These are phyloP conservation scores for Harpegnathos saltator DNA, from an alignment of 1,140 invertebrate genomes.

Conservation along the genomic window DNA sequence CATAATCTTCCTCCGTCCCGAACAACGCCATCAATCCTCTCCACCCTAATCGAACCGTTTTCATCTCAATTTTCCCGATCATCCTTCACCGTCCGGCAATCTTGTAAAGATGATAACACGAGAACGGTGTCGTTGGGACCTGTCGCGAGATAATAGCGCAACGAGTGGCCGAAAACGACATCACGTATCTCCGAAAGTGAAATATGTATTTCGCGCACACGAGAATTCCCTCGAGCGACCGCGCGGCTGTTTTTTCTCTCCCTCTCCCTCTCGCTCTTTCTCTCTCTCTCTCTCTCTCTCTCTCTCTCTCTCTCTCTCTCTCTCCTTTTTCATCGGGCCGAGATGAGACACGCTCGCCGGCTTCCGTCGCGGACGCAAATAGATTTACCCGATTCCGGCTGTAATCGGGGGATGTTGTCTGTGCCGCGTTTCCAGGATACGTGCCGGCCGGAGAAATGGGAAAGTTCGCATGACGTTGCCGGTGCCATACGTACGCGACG, in stretches of 20 bases:
- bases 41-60: not conserved
- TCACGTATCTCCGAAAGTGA: not conserved
- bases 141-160: not conserved
- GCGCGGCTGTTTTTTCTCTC: no score
- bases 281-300: no score
- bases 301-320: no score
- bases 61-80: conserved; percentile 41
- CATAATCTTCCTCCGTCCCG: conserved; percentile 42
- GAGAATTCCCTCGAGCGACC: not conserved
- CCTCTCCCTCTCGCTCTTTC: no score
- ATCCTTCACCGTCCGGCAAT: conserved; percentile 24
- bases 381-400: conserved; percentile 43
- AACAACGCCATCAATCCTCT: conserved; percentile 46
- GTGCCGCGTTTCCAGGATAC: conserved; percentile 5
- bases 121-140: not conserved
- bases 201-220: not conserved
- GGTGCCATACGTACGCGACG: conserved; percentile 6
- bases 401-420: conserved; percentile 18
- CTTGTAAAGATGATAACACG: conserved; percentile 9
- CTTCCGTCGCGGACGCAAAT: conserved; percentile 32
- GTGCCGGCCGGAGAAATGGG: not conserved
- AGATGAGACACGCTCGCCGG: not conserved
- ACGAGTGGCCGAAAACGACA: not conserved
- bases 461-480: not conserved
- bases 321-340: not conserved